Evolutionary conservation across 2,113 vertebrate genomes (phyloP).

Genomic region (Macquaria australasica): DNA sequence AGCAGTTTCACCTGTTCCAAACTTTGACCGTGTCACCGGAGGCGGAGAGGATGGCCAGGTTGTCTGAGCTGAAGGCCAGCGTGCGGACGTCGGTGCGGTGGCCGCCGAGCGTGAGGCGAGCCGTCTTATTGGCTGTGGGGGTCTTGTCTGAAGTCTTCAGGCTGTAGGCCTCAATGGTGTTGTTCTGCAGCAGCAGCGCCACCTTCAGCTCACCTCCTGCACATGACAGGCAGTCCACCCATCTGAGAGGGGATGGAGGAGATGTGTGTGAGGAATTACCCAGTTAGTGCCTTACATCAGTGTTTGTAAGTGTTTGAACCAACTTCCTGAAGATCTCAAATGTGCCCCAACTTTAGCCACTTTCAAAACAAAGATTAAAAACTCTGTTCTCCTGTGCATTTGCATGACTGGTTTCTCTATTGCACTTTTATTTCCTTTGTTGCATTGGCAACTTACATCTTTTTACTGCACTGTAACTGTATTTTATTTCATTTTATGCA

Average conservation of each 20-base stretch:
- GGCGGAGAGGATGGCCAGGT: constrained; percentile 94
- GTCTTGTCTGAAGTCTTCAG: constrained; percentile 78
- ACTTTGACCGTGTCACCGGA: constrained; percentile 94
- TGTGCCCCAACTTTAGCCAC: too few relatives aligned
- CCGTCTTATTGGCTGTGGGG: constrained; percentile 81
- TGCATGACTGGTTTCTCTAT: too few relatives aligned
- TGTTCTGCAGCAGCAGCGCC: constrained; percentile 93
- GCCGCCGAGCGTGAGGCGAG: constrained; percentile 89
- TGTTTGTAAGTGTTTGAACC: too few relatives aligned
- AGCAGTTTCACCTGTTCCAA: constrained; percentile 92
- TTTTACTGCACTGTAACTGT: too few relatives aligned
- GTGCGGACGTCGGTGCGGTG: constrained; percentile 95
- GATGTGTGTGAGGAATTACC: background rate
- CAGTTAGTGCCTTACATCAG: too few relatives aligned
- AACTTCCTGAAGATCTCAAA: too few relatives aligned
- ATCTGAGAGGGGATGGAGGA: constrained; percentile 81
- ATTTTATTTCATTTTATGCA: too few relatives aligned
- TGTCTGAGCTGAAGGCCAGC: constrained; percentile 96
- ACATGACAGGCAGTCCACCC: constrained; percentile 88
- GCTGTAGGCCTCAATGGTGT: constrained; percentile 89
- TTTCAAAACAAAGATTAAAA: too few relatives aligned
- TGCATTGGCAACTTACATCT: too few relatives aligned
- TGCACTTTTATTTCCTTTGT: too few relatives aligned
- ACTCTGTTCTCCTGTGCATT: too few relatives aligned
- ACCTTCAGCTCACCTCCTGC: constrained; percentile 92